Percentiles rank a stretch among this genome's conserved stretches.
phyloP scores from a whole-genome alignment of 2,113 vertebrate genomes.

The Litocranius walleri region DNA sequence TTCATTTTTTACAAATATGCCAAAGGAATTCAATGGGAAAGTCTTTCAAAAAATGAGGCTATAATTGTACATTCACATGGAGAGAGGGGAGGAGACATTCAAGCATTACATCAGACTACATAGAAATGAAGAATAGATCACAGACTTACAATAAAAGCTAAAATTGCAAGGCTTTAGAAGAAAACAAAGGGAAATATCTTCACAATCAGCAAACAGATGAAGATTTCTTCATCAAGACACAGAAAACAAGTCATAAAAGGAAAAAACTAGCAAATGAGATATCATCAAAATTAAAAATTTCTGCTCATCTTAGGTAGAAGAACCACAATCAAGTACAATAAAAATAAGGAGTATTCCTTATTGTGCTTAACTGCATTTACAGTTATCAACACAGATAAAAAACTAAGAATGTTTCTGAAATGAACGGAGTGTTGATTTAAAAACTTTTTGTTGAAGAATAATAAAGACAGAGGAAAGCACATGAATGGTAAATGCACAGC shows the following conservation, averaged over 20 bases:
- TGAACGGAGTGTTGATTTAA: background rate
- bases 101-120: background rate
- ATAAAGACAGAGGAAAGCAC: background rate
- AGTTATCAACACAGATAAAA: background rate
- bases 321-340: background rate
- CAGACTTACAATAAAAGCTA: background rate
- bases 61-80: background rate
- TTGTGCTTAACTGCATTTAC: background rate
- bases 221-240: background rate
- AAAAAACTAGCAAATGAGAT: slow-evolving; percentile 15
- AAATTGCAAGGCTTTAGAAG: background rate
- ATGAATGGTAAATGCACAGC: background rate
- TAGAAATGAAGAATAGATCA: background rate
- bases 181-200: background rate
- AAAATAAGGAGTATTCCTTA: background rate
- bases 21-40: background rate
- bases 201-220: background rate
- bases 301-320: background rate
- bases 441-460: background rate
- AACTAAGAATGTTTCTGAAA: background rate
- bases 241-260: background rate
- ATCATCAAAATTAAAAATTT: slow-evolving; percentile 26
- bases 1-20: background rate
- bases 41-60: background rate
- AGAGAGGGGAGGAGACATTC: background rate